Base-by-base conservation (phyloP, 2,888 invertebrate species). In the Drosophila pseudotakahashii region DNA sequence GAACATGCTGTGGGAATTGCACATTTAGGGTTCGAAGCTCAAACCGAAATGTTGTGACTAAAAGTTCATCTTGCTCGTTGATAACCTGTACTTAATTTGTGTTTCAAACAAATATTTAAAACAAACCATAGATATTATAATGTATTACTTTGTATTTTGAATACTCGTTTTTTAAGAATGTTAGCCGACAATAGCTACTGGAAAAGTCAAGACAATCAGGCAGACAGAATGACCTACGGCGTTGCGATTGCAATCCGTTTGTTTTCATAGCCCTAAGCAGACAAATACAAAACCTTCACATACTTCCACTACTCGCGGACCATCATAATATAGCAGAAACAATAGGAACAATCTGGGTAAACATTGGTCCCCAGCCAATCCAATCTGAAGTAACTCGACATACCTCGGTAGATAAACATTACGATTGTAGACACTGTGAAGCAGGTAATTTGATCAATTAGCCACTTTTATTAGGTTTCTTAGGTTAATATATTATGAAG, bases 341-440 rank as follows among this genome's bases (percentile, higher is more conserved):
- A 52, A 69, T 68, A 52, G 51, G 10, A 68, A 57, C 51, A 30
- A 51, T 68, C 51, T 69, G n/a, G 30, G 51, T 58, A 52, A 68
- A 45, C 68, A 57, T 13, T 16, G 55, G 26, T 37, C 44, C 39
- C 13, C 36, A 19, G 37, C 1, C 34, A 41, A 64, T 47, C 23
- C 50, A 52, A 64, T 64, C 64, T 64, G 44, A 64, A 64, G 64
- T 13, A 23, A n/a, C 10, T 16, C 14, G 42, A 51, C 64, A 52
- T 63, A 60, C 42, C 67, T 62, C 59, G 42, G 69, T 75, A 80
- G 72, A 60, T 72, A 63, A 59, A 68, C 63, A 11, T 45, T 51
- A 30, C 16, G 39, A 45, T 7, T 42, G 36, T 34, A 9, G 13
- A 59, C 44, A 47, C 69, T n/a, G 11, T 13, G 10, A 14, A 30